These are phyloP conservation scores for Loriculus beryllinus DNA, from an alignment of 2,797 vertebrate species.

Conservation along the genomic window DNA sequence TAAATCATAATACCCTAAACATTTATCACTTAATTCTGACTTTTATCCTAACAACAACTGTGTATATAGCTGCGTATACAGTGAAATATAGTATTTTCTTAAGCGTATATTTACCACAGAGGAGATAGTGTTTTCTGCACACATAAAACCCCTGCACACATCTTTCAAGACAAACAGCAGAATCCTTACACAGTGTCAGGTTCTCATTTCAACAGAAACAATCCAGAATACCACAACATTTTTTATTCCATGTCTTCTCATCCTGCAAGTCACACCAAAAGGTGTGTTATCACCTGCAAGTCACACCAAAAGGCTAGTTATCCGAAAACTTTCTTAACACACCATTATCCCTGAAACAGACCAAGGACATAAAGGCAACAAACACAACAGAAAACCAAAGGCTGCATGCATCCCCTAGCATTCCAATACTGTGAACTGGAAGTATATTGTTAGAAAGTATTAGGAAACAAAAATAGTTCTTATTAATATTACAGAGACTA, in stretches of 20 bases:
- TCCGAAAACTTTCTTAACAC: background rate
- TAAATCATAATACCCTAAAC: background rate
- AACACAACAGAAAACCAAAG: background rate
- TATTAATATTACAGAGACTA: background rate
- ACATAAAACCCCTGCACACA: background rate
- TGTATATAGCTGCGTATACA: background rate
- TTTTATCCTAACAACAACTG: background rate
- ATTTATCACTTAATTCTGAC: background rate
- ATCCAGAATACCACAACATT: background rate
- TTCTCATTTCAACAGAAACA: background rate
- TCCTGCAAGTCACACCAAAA: background rate
- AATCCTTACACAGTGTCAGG: accelerated
- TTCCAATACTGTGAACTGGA: background rate
- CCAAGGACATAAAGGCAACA: background rate
- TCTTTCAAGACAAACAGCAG: background rate
- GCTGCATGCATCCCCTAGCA: background rate
- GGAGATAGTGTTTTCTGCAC: background rate
- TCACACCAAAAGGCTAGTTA: too few species aligned
- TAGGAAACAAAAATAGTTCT: background rate
- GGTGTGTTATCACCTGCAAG: too few species aligned
- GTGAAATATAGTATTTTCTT: background rate
- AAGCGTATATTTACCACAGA: background rate
- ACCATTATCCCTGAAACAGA: background rate
- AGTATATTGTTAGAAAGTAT: background rate
- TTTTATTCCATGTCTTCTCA: background rate